These are phyloP conservation scores for Ylistrum balloti DNA, from an alignment of 1,140 invertebrate species.

Conservation along the genomic window DNA sequence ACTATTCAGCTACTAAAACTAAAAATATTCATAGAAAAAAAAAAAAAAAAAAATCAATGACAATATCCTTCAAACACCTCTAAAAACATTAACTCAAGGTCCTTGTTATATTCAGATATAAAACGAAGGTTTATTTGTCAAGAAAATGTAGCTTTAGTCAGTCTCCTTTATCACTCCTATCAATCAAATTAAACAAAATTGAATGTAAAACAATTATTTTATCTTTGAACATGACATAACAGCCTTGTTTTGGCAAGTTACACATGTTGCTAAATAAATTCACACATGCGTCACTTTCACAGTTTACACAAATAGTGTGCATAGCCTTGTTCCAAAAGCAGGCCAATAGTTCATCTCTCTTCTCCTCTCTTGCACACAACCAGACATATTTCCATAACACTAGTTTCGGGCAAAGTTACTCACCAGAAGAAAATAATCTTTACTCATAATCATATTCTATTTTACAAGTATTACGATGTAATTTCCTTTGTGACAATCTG, in stretches of 20 bases:
- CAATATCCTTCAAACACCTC: too few species aligned
- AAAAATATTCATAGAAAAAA: too few species aligned
- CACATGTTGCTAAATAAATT: not conserved
- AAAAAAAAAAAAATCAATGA: too few species aligned
- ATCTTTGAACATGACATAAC: not conserved
- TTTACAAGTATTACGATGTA: not conserved
- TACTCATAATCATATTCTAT: too few species aligned
- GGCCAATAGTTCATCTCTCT: not conserved
- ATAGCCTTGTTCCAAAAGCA: not conserved
- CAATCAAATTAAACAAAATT: not conserved
- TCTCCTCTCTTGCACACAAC: not conserved
- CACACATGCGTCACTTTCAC: not conserved
- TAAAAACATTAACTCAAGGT: not conserved
- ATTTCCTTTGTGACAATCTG: conserved; percentile 32
- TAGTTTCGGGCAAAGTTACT: not conserved
- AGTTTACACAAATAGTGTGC: not conserved
- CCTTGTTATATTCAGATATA: not conserved
- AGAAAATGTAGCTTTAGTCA: not conserved
- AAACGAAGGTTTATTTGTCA: too few species aligned
- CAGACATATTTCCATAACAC: not conserved
- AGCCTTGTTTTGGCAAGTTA: not conserved
- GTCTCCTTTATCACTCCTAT: not conserved
- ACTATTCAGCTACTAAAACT: too few species aligned
- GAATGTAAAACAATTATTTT: not conserved
- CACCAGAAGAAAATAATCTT: not conserved